Percentiles rank a stretch among this genome's conserved stretches.
These are phyloP conservation scores for Trachymyrmex septentrionalis DNA, from an alignment of 1,140 invertebrate species.

Conservation along the genomic window DNA sequence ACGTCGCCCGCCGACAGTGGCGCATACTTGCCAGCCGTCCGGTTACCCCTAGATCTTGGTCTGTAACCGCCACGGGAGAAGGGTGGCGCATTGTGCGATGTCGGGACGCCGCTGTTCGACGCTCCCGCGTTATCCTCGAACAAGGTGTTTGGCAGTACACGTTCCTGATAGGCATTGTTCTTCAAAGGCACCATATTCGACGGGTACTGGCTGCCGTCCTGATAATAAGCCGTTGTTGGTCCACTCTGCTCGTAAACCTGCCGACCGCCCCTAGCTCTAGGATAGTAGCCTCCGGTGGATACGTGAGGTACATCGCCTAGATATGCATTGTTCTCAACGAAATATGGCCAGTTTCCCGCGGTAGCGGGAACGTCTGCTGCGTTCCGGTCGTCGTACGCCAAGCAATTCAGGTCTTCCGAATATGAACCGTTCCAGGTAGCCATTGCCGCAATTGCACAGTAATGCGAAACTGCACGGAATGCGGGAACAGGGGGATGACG, in stretches of 20 bases:
- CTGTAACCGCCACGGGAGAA: not conserved
- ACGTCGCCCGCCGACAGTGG: not conserved
- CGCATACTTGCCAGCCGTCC: constrained; percentile 4
- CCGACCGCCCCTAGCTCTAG: constrained; percentile 31
- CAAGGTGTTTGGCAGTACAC: constrained; percentile 52
- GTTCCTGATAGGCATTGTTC: constrained; percentile 53
- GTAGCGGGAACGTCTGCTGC: constrained; percentile 35
- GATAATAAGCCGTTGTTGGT: constrained; percentile 60
- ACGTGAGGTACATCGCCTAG: not conserved
- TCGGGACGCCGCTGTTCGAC: not conserved
- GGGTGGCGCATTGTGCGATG: constrained; percentile 2
- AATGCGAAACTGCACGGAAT: constrained; percentile 15
- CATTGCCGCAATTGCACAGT: constrained; percentile 73
- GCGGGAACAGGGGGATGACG: too few species aligned
- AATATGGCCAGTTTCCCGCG: constrained; percentile 75
- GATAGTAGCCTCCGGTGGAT: constrained; percentile 57
- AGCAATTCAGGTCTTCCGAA: constrained; percentile 79
- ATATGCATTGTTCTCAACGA: constrained; percentile 52
- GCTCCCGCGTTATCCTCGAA: not conserved
- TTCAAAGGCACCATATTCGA: constrained; percentile 31
- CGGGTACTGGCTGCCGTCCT: constrained; percentile 40
- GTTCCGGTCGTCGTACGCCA: constrained; percentile 74
- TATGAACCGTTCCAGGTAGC: constrained; percentile 85
- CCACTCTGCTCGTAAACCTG: constrained; percentile 63
- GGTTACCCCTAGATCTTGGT: not conserved